Evolutionary conservation across 2,113 vertebrate species (phyloP).

Genomic region (Atherinomorus stipes): DNA sequence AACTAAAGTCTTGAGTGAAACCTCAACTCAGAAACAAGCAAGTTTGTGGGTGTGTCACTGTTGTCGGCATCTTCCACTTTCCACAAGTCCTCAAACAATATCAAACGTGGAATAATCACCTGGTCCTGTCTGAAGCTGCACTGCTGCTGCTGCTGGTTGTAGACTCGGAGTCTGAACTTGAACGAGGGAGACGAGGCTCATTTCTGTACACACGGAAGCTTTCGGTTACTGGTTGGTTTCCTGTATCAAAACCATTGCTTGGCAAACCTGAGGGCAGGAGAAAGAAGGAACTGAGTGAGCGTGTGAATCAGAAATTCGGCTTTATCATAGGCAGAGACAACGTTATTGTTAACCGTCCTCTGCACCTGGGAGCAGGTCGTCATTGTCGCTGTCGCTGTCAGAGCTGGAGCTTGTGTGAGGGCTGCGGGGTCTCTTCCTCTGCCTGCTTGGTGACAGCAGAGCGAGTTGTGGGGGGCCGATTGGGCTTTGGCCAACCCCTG

Average conservation of each 20-base stretch:
- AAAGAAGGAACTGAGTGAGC: not conserved
- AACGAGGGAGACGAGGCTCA: constrained; percentile 93
- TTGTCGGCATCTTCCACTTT: not conserved
- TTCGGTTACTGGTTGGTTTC: constrained; percentile 95
- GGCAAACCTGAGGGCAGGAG: constrained; percentile 85
- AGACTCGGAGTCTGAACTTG: constrained; percentile 97
- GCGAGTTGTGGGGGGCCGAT: constrained; percentile 95
- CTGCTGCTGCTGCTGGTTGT: constrained; percentile 98
- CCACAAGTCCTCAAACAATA: not conserved
- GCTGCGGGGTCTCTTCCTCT: constrained; percentile 92
- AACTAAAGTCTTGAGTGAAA: not conserved
- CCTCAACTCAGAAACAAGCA: not conserved
- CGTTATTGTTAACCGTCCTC: rapidly evolving
- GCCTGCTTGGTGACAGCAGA: constrained; percentile 85
- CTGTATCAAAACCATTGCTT: constrained; percentile 93
- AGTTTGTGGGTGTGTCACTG: constrained; percentile 9
- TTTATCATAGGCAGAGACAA: not conserved
- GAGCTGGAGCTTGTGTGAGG: constrained; percentile 94
- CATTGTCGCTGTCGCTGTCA: constrained; percentile 93
- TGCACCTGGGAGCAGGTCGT: constrained; percentile 79
- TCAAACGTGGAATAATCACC: constrained; percentile 77
- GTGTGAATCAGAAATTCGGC: not conserved
- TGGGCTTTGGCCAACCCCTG: constrained; percentile 88
- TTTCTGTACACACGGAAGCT: constrained; percentile 97
- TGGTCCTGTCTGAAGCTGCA: constrained; percentile 96